These are phyloP conservation scores for Myotis lucifugus DNA, from an alignment of 2,113 vertebrate genomes.

Conservation along the genomic window DNA sequence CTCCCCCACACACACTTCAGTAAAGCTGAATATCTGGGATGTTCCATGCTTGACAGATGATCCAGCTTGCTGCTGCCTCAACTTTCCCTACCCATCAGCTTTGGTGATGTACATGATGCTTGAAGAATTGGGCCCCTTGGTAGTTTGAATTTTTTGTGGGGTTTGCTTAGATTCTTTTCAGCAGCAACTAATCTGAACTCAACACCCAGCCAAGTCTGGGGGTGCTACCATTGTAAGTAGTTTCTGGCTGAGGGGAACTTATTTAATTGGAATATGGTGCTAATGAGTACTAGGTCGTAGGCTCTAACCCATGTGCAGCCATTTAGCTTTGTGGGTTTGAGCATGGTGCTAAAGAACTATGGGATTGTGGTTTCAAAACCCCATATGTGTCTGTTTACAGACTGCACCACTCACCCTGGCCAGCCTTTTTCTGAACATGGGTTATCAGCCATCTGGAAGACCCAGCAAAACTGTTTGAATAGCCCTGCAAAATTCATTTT, in stretches of 20 bases:
- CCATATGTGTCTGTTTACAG: conserved; percentile 23
- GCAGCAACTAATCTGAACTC: conserved; percentile 32
- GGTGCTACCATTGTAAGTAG: conserved; percentile 32
- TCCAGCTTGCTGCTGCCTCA: conserved; percentile 15
- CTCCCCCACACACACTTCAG: background rate
- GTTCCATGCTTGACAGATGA: conserved; percentile 18
- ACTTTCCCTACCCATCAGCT: background rate
- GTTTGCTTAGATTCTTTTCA: conserved; percentile 5
- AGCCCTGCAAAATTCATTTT: conserved; percentile 57
- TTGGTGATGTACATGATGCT: conserved; percentile 25
- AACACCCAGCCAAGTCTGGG: conserved; percentile 31
- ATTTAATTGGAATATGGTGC: conserved; percentile 61
- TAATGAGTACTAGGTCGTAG: conserved; percentile 51
- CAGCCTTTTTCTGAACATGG: conserved; percentile 34
- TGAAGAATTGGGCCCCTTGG: background rate
- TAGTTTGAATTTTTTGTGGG: background rate
- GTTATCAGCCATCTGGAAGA: conserved; percentile 26
- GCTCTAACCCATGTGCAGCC: conserved; percentile 36
- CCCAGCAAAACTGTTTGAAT: conserved; percentile 15
- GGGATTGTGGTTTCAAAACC: conserved; percentile 17
- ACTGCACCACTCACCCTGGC: conserved; percentile 9
- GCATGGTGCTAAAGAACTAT: conserved; percentile 52
- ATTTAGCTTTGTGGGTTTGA: conserved; percentile 53
- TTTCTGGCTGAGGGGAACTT: background rate
- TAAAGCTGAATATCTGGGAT: conserved; percentile 21